A percentile compares a stretch with the other conserved stretches of the same genome.
Conservation (phyloP, 2,888 invertebrate genomes). For the Drosophila ustulata region DNA sequence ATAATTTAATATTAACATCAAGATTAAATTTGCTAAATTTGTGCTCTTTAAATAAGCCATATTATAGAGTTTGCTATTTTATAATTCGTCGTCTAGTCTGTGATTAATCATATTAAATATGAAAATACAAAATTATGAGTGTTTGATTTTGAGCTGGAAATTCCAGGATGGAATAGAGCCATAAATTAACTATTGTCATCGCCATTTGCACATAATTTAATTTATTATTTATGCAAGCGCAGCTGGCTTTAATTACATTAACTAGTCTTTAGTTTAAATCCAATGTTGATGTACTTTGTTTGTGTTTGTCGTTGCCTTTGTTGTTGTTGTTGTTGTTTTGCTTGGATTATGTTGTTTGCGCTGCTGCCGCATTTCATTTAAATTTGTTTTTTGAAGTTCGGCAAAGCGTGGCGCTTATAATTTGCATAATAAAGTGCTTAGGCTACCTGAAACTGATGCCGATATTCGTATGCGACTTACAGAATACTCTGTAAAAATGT, state of each 20-base stretch:
- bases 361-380: slow-evolving; percentile 49
- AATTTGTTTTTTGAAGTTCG: slow-evolving; percentile 68
- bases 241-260: slow-evolving; percentile 51
- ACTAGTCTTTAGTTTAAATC: slow-evolving; percentile 48
- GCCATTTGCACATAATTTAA: slow-evolving; percentile 53
- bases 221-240: slow-evolving; percentile 47
- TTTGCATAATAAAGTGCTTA: slow-evolving; percentile 79
- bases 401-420: slow-evolving; percentile 76
- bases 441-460: slow-evolving; percentile 75
- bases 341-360: slow-evolving; percentile 23
- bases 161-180: not conserved
- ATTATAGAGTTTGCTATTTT: not conserved
- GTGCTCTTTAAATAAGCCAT: too few species aligned
- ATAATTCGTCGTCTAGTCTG: slow-evolving; percentile 3
- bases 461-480: slow-evolving; percentile 8
- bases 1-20: not conserved
- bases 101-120: slow-evolving; percentile 9
- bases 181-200: slow-evolving; percentile 18
- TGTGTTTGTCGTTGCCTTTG: slow-evolving; percentile 9
- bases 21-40: too few species aligned
- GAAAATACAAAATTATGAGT: not conserved
- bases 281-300: slow-evolving; percentile 37
- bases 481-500: not conserved
- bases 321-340: slow-evolving; percentile 10
- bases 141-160: not conserved